phyloP scores from a whole-genome alignment of 1,140 invertebrate genomes.

The Alviniconcha marisindica region DNA sequence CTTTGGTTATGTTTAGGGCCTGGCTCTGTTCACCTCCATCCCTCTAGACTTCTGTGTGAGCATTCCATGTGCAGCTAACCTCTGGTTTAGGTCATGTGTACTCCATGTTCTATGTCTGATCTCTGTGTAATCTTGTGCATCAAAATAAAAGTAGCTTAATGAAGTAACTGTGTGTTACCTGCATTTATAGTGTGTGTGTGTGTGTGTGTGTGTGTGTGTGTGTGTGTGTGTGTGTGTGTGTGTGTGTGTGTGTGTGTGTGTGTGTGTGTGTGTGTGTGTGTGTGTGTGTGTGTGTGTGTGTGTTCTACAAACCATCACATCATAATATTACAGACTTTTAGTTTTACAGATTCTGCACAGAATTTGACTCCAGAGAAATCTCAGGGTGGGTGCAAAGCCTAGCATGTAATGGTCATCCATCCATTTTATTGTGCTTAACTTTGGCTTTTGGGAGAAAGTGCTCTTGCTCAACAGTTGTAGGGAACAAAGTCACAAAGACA shows the following conservation, averaged over 20 bases:
- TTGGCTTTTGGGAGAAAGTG: background rate
- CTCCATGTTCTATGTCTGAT: background rate
- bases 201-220: background rate
- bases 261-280: background rate
- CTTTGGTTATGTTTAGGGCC: too few relatives aligned
- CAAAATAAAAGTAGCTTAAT: too few relatives aligned
- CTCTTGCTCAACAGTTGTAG: background rate
- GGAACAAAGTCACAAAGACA: too few relatives aligned
- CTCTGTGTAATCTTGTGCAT: background rate
- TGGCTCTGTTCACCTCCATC: too few relatives aligned
- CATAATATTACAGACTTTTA: background rate
- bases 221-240: background rate
- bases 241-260: constrained; percentile 2
- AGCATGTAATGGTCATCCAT: background rate
- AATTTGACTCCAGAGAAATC: too few relatives aligned
- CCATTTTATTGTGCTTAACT: background rate
- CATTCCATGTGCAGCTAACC: background rate
- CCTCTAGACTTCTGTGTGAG: too few relatives aligned
- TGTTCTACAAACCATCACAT: background rate
- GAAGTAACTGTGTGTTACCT: background rate
- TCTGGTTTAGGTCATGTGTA: background rate
- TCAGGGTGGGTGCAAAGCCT: too few relatives aligned
- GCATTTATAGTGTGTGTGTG: background rate
- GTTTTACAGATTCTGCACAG: too few relatives aligned
- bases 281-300: background rate